Conservation (phyloP, 1,140 invertebrate genomes). For the Apis laboriosa region DNA sequence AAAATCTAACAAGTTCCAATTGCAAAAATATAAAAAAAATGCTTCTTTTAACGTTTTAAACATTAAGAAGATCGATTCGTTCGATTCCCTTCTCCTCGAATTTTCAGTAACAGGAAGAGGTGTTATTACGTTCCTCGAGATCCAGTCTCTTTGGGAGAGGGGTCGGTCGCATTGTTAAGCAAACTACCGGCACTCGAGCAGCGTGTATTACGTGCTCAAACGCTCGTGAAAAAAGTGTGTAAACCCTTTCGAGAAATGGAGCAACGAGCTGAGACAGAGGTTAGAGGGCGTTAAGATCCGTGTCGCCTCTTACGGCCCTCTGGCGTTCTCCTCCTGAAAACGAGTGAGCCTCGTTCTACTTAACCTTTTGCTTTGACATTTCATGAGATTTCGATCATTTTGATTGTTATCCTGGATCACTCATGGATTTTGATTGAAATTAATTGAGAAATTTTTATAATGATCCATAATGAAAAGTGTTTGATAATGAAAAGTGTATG, state of each 20-base stretch:
- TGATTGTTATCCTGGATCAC: neutral
- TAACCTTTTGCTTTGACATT: slow-evolving; percentile 36
- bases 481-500: too few species aligned
- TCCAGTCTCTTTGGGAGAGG: slow-evolving; percentile 1
- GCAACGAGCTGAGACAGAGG: slow-evolving; percentile 61
- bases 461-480: too few species aligned
- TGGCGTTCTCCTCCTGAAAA: slow-evolving; percentile 31
- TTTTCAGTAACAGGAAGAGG: neutral
- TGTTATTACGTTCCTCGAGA: slow-evolving; percentile 8
- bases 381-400: neutral
- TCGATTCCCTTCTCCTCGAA: neutral
- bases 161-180: slow-evolving; percentile 69
- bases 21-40: too few species aligned
- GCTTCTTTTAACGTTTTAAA: too few species aligned
- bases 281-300: slow-evolving; percentile 66
- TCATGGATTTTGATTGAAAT: neutral
- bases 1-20: too few species aligned
- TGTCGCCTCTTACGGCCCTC: slow-evolving; percentile 37
- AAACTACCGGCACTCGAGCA: slow-evolving; percentile 73
- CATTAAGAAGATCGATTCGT: neutral
- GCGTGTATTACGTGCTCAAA: slow-evolving; percentile 72
- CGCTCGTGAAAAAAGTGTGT: slow-evolving; percentile 68
- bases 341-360: slow-evolving; percentile 44
- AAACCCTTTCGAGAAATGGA: slow-evolving; percentile 74
- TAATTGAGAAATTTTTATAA: neutral